These are phyloP conservation scores for Euspilapteryx auroguttella DNA, from an alignment of 2,888 invertebrate genomes.

Conservation along the genomic window DNA sequence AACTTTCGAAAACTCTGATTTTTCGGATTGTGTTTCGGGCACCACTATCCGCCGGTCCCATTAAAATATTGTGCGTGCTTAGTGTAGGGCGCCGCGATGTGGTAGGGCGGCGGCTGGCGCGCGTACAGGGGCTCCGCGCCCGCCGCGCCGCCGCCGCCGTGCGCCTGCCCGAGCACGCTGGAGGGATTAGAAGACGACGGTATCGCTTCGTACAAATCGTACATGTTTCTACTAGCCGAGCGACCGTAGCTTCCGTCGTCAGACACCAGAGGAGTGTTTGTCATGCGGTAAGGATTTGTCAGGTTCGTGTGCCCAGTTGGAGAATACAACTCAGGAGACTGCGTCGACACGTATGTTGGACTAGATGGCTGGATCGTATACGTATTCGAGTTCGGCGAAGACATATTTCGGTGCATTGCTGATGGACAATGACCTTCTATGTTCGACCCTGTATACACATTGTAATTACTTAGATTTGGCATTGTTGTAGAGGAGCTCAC, in stretches of 20 bases:
- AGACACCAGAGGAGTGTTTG: conserved; percentile 46
- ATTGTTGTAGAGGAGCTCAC: conserved; percentile 45
- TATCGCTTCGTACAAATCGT: conserved; percentile 47
- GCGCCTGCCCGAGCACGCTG: conserved; percentile 35
- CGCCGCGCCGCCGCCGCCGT: conserved; percentile 33
- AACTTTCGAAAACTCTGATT: conserved; percentile 15
- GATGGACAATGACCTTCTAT: conserved; percentile 31
- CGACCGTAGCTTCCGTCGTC: conserved; percentile 52
- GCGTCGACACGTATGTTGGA: conserved; percentile 45
- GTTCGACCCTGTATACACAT: conserved; percentile 23
- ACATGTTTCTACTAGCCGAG: conserved; percentile 48
- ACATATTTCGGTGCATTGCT: conserved; percentile 22
- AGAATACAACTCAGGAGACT: conserved; percentile 48
- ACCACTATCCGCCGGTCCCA: conserved; percentile 49
- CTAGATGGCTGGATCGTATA: conserved; percentile 35
- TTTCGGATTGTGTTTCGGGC: conserved; percentile 16
- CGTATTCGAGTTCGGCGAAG: conserved; percentile 34
- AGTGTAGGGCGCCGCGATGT: conserved; percentile 81
- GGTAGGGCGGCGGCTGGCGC: conserved; percentile 77
- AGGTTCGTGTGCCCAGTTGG: conserved; percentile 52
- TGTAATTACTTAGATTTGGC: conserved; percentile 49
- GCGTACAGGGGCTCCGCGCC: conserved; percentile 29
- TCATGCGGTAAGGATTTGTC: conserved; percentile 53
- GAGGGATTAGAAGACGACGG: conserved; percentile 39
- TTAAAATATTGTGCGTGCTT: conserved; percentile 74